Evolutionary conservation across 2,797 vertebrate species (phyloP), one percentile per base, ranked within the genome.

Genomic region (Gobionotothen gibberifrons): DNA sequence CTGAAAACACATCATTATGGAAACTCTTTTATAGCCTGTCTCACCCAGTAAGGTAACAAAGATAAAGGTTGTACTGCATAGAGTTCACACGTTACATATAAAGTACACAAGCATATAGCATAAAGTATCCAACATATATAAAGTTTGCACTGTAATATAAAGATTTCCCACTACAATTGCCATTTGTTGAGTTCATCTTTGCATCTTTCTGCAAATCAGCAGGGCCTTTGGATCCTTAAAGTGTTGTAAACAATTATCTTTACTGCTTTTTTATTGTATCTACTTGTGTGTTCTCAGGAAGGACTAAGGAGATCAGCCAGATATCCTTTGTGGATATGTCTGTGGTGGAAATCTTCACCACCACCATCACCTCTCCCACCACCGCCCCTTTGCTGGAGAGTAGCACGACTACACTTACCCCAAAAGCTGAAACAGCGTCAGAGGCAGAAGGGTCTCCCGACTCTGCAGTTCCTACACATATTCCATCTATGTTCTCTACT

Each of bases 401-500:
- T 29, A 88, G 71, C 55, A 75, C 78, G 39, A 73, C 79, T 19
- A 55, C 54, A 12, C 62, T 70, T 26, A 71, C 74, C 9, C 58
- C 73, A 26, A 53, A 61, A 57, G 70, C 81, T 57, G 81, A 82
- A 69, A 54, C 72, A 65, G 69, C 19, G 26, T 47, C 75, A 54
- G 78, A 84, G 12, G 36, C 53, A 40, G 85, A 85, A 8, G 58
- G 71, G 11, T 79, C 76, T 54, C 32, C 54, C 46, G 83, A 86
- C n/a, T 55, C 62, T 32, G 39, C 69, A 5, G 54, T 40, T 81
- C 40, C 69, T 39, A 76, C 88, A 63, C 76, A 91, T 42, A 57
- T 75, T 47, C 82, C 93, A 40, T 95, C 69, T 40, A 95, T 95
- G 95, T 95, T 96, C 82, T 96, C 95, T 19, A 90, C 94, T 70